phyloP scores from a whole-genome alignment of 2,888 invertebrate genomes.

The Laspeyria flexula region DNA sequence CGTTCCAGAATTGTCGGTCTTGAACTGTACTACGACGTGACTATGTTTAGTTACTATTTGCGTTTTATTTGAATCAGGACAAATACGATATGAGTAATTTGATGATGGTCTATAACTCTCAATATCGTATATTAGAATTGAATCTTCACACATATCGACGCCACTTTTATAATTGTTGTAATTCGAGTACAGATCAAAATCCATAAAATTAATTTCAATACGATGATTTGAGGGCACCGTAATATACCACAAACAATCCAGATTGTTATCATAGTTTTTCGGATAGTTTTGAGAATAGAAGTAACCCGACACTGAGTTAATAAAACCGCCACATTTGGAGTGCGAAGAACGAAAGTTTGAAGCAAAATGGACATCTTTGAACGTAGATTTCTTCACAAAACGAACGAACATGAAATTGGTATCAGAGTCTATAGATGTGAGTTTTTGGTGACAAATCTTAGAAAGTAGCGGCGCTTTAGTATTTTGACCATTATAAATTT shows the following conservation, averaged over 20 bases:
- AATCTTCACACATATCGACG: slow-evolving; percentile 22
- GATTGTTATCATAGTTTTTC: slow-evolving; percentile 89
- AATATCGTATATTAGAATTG: slow-evolving; percentile 35
- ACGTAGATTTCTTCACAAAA: slow-evolving; percentile 86
- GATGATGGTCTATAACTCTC: slow-evolving; percentile 2
- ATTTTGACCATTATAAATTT: slow-evolving; percentile 89
- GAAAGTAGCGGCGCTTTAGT: slow-evolving; percentile 83
- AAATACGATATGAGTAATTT: slow-evolving; percentile 82
- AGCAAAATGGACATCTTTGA: slow-evolving; percentile 88
- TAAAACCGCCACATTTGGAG: slow-evolving; percentile 91
- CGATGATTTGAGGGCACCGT: slow-evolving; percentile 88
- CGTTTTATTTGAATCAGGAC: slow-evolving; percentile 64
- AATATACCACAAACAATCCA: slow-evolving; percentile 93
- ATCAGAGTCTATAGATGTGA: slow-evolving; percentile 84
- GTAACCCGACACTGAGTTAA: slow-evolving; percentile 86
- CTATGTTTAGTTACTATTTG: slow-evolving; percentile 86
- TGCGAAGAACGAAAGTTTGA: slow-evolving; percentile 61
- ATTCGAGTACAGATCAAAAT: slow-evolving; percentile 85
- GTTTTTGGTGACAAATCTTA: slow-evolving; percentile 86
- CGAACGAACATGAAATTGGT: slow-evolving; percentile 90
- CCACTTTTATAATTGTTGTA: neutral
- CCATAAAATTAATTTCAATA: slow-evolving; percentile 89
- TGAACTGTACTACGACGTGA: slow-evolving; percentile 88
- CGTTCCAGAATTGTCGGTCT: slow-evolving; percentile 83
- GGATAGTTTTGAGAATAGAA: slow-evolving; percentile 95